Base-by-base conservation (phyloP, 2,797 vertebrate species). In the Cossypha niveicapilla region DNA sequence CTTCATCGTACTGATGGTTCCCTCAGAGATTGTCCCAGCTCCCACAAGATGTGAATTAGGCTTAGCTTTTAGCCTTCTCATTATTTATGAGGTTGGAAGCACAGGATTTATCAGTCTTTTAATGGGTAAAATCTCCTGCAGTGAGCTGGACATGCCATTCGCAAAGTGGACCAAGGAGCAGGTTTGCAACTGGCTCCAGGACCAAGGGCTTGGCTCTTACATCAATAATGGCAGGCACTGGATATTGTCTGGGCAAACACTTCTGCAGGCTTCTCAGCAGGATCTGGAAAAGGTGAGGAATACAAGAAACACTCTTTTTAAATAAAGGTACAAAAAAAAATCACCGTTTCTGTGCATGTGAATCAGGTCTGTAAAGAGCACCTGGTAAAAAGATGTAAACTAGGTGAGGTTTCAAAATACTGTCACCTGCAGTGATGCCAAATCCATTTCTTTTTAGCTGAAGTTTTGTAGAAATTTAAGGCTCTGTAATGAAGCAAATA, bases 121-220 rank as follows among this genome's bases (percentile, higher is more conserved):
- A 75, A 37, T 50, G 54, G 25, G 24, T 83, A 9, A 86, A 61
- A 67, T 90, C 71, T 72, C 3, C 45, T 5, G 0, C 76, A 99
- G 99, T 96, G 99, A 99, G 24, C 96, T 99, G 97, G 99, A 99
- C 75, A 98, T 98, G 93, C 99, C 99, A 0, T 99, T 99, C 45
- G 99, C 99, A 47, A 99, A 99, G 71, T 99, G 99, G 99, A 98
- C 98, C 1, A 99, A 98, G 93, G 99, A 99, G 50, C 99, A 99
- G 96, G 99, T 99, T 84, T 99, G 99, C 93, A 98, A 95, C 72
- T 99, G 99, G 99, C 98, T 99, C 35, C 98, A 99, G 92, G 99
- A 98, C 21, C 99, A 99, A 95, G 99, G 99, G 23, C 96, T 99
- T 42, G 99, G 99, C 7, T 98, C 98, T 28, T 99, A 99, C 37